Evolutionary conservation across 2,113 vertebrate genomes (phyloP).

Genomic region (human): GRCh38 chr7:2014001-2014500

Average conservation of each 20-base stretch:
- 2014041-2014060: not conserved
- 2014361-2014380: not conserved
- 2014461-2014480: not conserved
- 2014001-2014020: not conserved
- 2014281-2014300: not conserved
- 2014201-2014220: not conserved
- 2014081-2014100: not conserved
- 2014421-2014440: rapidly evolving
- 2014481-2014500: conserved; percentile 62
- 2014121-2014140: not conserved
- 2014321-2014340: not conserved
- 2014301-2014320: not conserved
- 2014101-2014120: too few species aligned
- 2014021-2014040: not conserved
- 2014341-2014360: not conserved
- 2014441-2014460: too few species aligned
- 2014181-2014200: too few species aligned
- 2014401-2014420: not conserved
- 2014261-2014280: not conserved
- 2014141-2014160: not conserved
- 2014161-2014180: too few species aligned
- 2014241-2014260: too few species aligned
- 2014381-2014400: not conserved
- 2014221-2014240: not conserved
- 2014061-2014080: not conserved